Conservation (phyloP, 2,113 vertebrate species). For the Erythrocebus patas region DNA sequence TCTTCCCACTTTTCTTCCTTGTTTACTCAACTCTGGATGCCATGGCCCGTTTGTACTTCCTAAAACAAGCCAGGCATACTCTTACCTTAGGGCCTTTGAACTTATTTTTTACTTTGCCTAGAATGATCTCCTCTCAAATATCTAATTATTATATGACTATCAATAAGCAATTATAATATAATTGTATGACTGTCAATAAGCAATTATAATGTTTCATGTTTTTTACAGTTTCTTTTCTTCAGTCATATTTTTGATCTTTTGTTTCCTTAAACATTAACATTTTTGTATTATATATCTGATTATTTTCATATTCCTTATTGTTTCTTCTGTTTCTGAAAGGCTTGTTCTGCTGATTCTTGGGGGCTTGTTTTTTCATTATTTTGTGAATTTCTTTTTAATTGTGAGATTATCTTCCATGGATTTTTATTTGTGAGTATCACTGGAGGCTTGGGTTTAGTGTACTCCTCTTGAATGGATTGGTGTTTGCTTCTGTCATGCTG, state of each 20-base stretch:
- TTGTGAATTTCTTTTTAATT: not conserved
- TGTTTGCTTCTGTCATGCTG: not conserved
- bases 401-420: not conserved
- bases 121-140: not conserved
- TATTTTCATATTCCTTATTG: not conserved
- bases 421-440: not conserved
- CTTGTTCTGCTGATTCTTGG: not conserved
- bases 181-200: not conserved
- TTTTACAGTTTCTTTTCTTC: not conserved
- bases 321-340: not conserved
- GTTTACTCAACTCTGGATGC: not conserved
- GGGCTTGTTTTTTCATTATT: not conserved
- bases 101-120: not conserved
- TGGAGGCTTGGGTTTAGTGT: not conserved
- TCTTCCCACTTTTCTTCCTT: not conserved
- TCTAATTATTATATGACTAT: not conserved
- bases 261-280: not conserved
- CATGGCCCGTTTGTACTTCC: not conserved
- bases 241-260: not conserved
- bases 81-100: not conserved
- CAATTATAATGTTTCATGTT: not conserved
- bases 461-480: not conserved
- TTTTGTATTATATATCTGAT: not conserved
- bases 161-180: not conserved
- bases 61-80: not conserved